Evolutionary conservation across 2,888 invertebrate species (phyloP), one percentile per base, ranked within the genome.

Genomic region (Lasioglossum lativentre): DNA sequence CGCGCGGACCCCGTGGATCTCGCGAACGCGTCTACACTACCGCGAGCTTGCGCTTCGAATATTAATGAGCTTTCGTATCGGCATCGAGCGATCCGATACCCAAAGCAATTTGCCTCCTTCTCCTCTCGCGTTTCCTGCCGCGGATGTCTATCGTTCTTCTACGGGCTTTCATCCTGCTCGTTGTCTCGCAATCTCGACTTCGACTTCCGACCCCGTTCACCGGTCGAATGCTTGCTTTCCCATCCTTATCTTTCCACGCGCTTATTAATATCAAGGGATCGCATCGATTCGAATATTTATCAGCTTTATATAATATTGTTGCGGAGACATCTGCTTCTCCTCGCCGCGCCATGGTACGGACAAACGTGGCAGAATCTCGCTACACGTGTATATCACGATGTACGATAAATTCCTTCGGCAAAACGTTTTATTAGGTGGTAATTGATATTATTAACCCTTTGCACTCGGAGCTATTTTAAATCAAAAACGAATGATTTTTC

Each of bases 21-120:
- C 74, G 77, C 45, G 83, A 73, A 73, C 78, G 42, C 82, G 78
- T 52, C 66, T 78, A 81, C 66, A 72, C 40, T 47, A 40, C 40
- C 78, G 77, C 56, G 59, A 59, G 81, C 34, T 76, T 74, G 76
- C 75, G 86, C 66, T 82, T 86, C 75, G 86, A 86, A 86, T 86
- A 86, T 82, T 86, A 84, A 84, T 63, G 70, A 12, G 47, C 23
- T 34, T 70, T 38, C n/a, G 74, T 75, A 83, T 83, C 83, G 83
- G 52, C 34, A 83, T 73, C 71, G 38, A 66, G 63, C 38, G 66
- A 66, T 66, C 66, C 66, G 66, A 66, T 66, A 34, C 66, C 19
- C 19, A 74, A 77, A 83, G 83, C 77, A 83, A 84, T 84, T 63
- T 84, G 84, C 34, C 34, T 34, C 66, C 66, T 30, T 16, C 34